These are phyloP conservation scores for Hydractinia echinata DNA, from an alignment of 30 jellyfish, hydroid and myxozoan genomes.

Conservation along the genomic window DNA sequence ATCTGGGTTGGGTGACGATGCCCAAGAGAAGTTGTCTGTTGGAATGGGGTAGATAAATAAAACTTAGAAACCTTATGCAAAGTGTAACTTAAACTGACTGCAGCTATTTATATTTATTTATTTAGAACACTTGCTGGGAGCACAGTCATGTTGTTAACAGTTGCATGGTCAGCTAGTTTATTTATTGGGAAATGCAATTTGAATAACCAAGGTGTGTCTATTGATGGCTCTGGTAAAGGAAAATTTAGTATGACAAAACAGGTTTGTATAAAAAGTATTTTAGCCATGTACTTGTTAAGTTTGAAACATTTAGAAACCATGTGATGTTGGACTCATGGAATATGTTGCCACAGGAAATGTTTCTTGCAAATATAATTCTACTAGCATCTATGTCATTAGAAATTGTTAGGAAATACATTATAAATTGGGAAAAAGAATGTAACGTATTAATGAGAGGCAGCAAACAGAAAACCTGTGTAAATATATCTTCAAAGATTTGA, in stretches of 20 bases:
- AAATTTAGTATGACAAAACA: slow-evolving; percentile 32
- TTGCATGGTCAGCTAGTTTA: slow-evolving; percentile 83
- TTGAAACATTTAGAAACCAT: not conserved
- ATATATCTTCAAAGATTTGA: too few species aligned
- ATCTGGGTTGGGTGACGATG: slow-evolving; percentile 71
- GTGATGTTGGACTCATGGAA: not conserved
- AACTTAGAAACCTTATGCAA: too few species aligned
- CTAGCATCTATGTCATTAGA: not conserved
- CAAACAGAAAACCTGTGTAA: too few species aligned
- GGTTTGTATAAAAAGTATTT: slow-evolving; percentile 27
- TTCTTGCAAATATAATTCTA: not conserved
- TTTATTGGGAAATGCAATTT: slow-evolving; percentile 52
- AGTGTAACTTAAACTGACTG: too few species aligned
- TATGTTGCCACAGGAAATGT: not conserved
- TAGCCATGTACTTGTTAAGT: not conserved
- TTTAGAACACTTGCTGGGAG: slow-evolving; percentile 78
- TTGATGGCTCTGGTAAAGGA: slow-evolving; percentile 70
- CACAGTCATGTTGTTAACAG: slow-evolving; percentile 65
- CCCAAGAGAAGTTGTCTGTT: slow-evolving; percentile 54
- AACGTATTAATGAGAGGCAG: too few species aligned
- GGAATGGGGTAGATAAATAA: slow-evolving; percentile 61
- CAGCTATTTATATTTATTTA: too few species aligned
- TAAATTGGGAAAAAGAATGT: too few species aligned
- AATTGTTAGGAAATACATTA: too few species aligned
- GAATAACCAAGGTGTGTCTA: slow-evolving; percentile 58